Evolutionary conservation across 2,888 invertebrate genomes (phyloP).

Genomic region (Gonocerus acuteangulatus): DNA sequence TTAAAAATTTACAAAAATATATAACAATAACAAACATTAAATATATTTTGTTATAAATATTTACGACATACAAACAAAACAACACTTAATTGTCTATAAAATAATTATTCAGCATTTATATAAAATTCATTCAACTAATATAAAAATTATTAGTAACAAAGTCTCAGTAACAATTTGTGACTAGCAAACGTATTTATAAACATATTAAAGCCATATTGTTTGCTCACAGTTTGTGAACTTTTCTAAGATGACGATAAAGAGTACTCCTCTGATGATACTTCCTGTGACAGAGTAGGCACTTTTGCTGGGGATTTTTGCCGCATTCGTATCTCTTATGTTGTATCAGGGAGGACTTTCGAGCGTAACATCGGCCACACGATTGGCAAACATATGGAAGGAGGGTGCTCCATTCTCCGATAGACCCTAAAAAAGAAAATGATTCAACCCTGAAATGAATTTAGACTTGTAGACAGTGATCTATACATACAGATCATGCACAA

Average conservation of each 20-base stretch:
- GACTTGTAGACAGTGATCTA: neutral
- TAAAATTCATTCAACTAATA: no score
- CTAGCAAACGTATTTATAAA: neutral
- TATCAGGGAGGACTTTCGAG: constrained; percentile 16
- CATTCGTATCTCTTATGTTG: constrained; percentile 26
- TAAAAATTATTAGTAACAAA: no score
- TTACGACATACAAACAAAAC: no score
- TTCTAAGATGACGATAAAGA: constrained; percentile 19
- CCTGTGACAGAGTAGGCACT: constrained; percentile 34
- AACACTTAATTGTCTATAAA: no score
- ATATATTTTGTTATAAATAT: no score
- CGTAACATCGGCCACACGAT: constrained; percentile 20
- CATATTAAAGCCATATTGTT: neutral
- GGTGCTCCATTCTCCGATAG: constrained; percentile 9
- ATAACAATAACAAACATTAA: no score
- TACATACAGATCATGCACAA: constrained; percentile 4
- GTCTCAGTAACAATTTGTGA: neutral
- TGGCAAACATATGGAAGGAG: constrained; percentile 22
- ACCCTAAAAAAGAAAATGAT: neutral
- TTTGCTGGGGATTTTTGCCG: constrained; percentile 44
- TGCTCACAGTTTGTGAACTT: constrained; percentile 21
- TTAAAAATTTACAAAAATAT: no score
- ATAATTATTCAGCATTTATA: no score
- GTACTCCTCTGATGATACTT: constrained; percentile 28
- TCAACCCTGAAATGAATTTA: no score